These are phyloP conservation scores for Pimpla rufipes DNA, from an alignment of 2,888 invertebrate species.

Conservation along the genomic window DNA sequence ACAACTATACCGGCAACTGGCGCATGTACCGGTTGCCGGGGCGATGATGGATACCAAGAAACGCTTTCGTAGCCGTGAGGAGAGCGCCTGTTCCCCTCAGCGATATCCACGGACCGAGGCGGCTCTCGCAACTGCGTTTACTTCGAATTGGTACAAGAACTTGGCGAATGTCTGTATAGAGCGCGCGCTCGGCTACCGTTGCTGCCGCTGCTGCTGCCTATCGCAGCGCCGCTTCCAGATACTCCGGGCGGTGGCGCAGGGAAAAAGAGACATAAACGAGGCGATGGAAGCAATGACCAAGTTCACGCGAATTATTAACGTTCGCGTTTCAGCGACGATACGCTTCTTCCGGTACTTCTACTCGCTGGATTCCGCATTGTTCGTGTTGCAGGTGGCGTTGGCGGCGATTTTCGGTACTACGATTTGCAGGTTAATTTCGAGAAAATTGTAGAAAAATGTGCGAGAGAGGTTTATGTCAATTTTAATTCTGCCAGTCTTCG, in stretches of 20 bases:
- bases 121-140: slow-evolving; percentile 61
- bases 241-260: slow-evolving; percentile 4
- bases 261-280: not conserved
- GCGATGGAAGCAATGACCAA: slow-evolving; percentile 1
- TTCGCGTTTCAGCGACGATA: not conserved
- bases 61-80: slow-evolving; percentile 73
- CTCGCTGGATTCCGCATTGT: not conserved
- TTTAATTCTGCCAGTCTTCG: too few relatives aligned
- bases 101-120: slow-evolving; percentile 28
- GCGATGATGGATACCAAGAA: slow-evolving; percentile 76
- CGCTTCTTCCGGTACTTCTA: slow-evolving; percentile 25
- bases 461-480: too few relatives aligned
- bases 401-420: not conserved
- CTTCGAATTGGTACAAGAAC: slow-evolving; percentile 64
- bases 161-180: slow-evolving; percentile 36
- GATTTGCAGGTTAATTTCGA: not conserved
- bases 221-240: slow-evolving; percentile 31
- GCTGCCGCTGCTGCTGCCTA: slow-evolving; percentile 21
- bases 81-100: slow-evolving; percentile 54
- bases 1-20: slow-evolving; percentile 31
- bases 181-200: slow-evolving; percentile 34
- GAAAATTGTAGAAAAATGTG: too few relatives aligned
- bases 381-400: not conserved
- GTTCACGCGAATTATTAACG: not conserved
- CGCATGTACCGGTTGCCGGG: slow-evolving; percentile 53